A percentile compares a stretch with the other conserved stretches of the same genome.
Evolutionary conservation across 2,888 invertebrate genomes (phyloP).

Genomic region (Antheraea yamamai): DNA sequence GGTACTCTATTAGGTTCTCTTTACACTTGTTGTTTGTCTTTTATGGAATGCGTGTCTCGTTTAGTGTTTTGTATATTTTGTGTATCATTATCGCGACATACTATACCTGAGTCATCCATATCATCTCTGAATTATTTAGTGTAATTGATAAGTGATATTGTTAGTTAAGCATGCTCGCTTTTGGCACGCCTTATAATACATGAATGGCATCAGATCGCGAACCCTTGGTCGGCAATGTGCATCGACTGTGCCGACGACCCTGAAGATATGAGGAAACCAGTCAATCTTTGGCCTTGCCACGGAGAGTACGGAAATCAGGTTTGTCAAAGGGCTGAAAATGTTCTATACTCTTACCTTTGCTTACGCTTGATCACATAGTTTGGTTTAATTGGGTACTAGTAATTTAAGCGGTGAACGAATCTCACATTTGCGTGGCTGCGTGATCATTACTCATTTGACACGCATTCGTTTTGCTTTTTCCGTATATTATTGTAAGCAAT

Average conservation of each 20-base stretch:
- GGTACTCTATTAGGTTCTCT: slow-evolving; percentile 31
- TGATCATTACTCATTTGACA: slow-evolving; percentile 34
- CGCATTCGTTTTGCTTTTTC: slow-evolving; percentile 39
- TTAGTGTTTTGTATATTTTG: slow-evolving; percentile 38
- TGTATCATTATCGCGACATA: slow-evolving; percentile 54
- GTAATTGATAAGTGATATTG: slow-evolving; percentile 52
- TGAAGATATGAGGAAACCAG: slow-evolving; percentile 93
- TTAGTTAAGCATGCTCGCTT: slow-evolving; percentile 71
- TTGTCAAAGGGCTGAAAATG: slow-evolving; percentile 69
- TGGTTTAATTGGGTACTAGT: slow-evolving; percentile 47
- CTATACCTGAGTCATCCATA: slow-evolving; percentile 39
- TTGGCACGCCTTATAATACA: slow-evolving; percentile 74
- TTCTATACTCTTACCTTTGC: slow-evolving; percentile 27
- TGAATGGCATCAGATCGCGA: slow-evolving; percentile 84
- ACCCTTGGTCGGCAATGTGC: slow-evolving; percentile 84
- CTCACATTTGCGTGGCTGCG: slow-evolving; percentile 32
- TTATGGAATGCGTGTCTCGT: slow-evolving; percentile 50
- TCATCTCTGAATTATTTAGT: slow-evolving; percentile 1
- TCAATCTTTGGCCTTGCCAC: slow-evolving; percentile 97
- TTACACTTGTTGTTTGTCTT: slow-evolving; percentile 40
- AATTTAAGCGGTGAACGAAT: slow-evolving; percentile 28
- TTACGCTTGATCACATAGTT: slow-evolving; percentile 51
- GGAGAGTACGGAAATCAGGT: slow-evolving; percentile 99
- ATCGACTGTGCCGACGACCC: slow-evolving; percentile 89
- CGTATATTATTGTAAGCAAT: slow-evolving; percentile 38